Conservation (phyloP, 2,113 vertebrate species). For the Maccullochella peelii region DNA sequence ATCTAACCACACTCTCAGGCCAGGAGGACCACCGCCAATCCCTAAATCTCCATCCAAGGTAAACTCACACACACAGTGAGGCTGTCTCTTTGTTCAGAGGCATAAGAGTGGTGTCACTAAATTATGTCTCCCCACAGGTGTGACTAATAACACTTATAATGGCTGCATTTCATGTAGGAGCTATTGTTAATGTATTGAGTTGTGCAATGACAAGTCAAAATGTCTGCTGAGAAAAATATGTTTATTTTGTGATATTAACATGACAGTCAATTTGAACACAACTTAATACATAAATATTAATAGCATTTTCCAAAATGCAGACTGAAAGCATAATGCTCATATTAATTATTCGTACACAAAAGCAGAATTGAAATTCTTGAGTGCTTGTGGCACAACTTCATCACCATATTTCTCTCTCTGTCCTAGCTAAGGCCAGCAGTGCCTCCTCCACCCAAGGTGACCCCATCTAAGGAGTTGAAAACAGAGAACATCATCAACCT, state of each 20-base stretch:
- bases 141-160: not conserved
- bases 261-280: not conserved
- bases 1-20: slow-evolving; percentile 90
- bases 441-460: slow-evolving; percentile 97
- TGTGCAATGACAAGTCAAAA: not conserved
- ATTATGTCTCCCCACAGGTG: not conserved
- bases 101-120: not conserved
- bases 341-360: not conserved
- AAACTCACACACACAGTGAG: slow-evolving; percentile 33
- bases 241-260: not conserved
- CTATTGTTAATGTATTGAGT: not conserved
- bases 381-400: not conserved
- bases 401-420: not conserved
- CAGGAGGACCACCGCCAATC: slow-evolving; percentile 87
- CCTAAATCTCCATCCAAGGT: slow-evolving; percentile 98
- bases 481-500: slow-evolving; percentile 97
- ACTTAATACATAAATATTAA: too few species aligned
- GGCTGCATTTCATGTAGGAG: not conserved
- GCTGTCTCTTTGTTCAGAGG: not conserved
- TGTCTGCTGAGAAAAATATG: not conserved
- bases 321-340: not conserved
- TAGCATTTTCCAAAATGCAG: not conserved
- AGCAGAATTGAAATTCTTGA: not conserved
- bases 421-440: slow-evolving; percentile 93
- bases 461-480: slow-evolving; percentile 96